These are phyloP conservation scores for Alviniconcha marisindica DNA, from an alignment of 1,140 invertebrate species.

Conservation along the genomic window DNA sequence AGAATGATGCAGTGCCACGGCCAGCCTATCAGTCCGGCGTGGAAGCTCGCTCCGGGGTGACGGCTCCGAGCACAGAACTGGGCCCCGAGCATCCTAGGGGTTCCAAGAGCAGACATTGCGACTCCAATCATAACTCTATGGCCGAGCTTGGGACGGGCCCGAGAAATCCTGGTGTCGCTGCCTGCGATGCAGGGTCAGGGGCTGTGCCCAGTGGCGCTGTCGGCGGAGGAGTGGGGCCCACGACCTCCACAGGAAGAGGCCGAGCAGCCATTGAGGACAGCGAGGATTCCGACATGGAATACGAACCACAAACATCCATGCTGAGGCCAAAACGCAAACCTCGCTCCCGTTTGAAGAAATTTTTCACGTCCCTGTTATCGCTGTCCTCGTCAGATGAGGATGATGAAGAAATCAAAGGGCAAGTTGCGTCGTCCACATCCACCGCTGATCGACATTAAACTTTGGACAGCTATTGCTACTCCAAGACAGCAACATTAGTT, in stretches of 20 bases:
- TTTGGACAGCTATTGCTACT: not conserved
- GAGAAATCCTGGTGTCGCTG: not conserved
- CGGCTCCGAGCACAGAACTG: not conserved
- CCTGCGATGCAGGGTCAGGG: not conserved
- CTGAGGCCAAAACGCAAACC: constrained; percentile 42
- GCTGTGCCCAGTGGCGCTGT: not conserved
- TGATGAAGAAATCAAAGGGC: not conserved
- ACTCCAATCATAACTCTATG: constrained; percentile 7
- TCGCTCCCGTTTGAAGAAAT: constrained; percentile 42
- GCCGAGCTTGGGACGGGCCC: not conserved
- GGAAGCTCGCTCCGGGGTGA: not conserved
- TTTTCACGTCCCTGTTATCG: constrained; percentile 51
- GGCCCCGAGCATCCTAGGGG: not conserved
- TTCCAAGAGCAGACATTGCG: not conserved
- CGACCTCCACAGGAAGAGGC: not conserved
- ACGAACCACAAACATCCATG: constrained; percentile 32
- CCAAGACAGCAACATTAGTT: too few relatives aligned
- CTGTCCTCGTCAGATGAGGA: constrained; percentile 44
- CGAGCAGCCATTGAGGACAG: not conserved
- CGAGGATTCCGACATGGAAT: constrained; percentile 34
- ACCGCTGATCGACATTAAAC: not conserved
- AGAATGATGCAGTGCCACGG: not conserved
- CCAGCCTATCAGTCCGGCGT: not conserved
- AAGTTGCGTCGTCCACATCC: not conserved
- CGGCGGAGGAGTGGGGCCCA: not conserved